Evolutionary conservation across 2,797 vertebrate species (phyloP).

Genomic region (Notamacropus eugenii): DNA sequence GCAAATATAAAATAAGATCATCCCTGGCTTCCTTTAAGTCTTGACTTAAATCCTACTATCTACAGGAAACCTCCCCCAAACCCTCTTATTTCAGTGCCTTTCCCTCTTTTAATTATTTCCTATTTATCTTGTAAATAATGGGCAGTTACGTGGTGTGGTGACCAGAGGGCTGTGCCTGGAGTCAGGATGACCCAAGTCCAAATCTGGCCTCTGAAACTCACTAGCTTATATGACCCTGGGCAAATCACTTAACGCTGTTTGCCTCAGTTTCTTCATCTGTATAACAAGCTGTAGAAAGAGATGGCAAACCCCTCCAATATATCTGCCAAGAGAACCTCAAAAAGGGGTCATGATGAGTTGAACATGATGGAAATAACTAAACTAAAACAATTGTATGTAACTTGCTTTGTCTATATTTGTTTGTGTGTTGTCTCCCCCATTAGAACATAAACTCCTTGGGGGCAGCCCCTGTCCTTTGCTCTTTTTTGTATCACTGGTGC

Average conservation of each 20-base stretch:
- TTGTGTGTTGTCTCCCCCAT: neutral
- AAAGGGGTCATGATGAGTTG: neutral
- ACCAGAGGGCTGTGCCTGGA: neutral
- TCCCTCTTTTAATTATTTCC: neutral
- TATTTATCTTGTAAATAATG: neutral
- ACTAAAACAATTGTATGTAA: too few species aligned
- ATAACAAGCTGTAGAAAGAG: neutral
- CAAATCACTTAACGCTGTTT: neutral
- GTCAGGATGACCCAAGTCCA: neutral
- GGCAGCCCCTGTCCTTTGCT: neutral
- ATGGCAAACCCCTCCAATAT: neutral
- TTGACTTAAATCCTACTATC: neutral
- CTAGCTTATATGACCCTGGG: neutral
- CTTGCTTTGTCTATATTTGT: neutral
- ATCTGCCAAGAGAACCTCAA: neutral
- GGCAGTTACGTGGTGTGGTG: neutral
- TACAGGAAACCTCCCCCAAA: neutral
- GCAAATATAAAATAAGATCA: slow-evolving; percentile 1
- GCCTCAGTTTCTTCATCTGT: neutral
- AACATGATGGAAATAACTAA: too few species aligned
- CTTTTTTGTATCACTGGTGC: neutral
- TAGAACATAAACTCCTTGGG: neutral
- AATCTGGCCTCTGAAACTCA: neutral
- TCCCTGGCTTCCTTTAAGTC: neutral
- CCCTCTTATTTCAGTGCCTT: neutral